phyloP scores from a whole-genome alignment of 2,113 vertebrate genomes.

The Platichthys stellatus region DNA sequence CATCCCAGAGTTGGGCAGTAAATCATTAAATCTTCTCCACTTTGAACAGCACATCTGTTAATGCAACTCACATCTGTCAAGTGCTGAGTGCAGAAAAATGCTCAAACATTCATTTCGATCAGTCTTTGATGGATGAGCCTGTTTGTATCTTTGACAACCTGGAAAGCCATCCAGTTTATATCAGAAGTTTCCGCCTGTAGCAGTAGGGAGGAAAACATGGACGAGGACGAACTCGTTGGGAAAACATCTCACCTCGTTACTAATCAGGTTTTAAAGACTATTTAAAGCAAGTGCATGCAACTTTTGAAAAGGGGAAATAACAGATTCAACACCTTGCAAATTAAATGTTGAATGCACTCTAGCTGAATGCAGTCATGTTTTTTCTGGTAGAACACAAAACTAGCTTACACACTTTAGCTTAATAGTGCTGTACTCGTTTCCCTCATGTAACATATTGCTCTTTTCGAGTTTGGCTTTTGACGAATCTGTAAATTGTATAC shows the following conservation, averaged over 20 bases:
- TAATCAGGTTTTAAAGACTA: not conserved
- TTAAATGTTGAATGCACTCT: too few species aligned
- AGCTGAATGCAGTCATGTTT: too few species aligned
- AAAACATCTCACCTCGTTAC: not conserved
- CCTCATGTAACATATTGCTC: too few species aligned
- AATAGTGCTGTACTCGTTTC: too few species aligned
- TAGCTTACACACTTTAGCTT: too few species aligned
- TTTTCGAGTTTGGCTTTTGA: too few species aligned
- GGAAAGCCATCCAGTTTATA: constrained; percentile 41
- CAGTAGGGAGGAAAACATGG: constrained; percentile 13
- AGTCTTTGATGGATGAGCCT: constrained; percentile 36
- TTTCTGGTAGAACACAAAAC: too few species aligned
- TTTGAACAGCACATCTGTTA: constrained; percentile 45
- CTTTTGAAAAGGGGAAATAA: too few species aligned
- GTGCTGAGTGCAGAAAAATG: constrained; percentile 27
- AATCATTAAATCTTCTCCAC: constrained; percentile 40
- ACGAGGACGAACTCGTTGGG: not conserved
- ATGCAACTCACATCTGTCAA: constrained; percentile 35
- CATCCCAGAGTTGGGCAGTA: constrained; percentile 28
- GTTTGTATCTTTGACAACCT: constrained; percentile 40
- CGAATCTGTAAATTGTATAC: too few species aligned
- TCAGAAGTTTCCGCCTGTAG: constrained; percentile 1
- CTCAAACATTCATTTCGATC: constrained; percentile 22
- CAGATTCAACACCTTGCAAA: too few species aligned
- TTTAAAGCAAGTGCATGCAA: not conserved